Percentiles rank a stretch among this genome's conserved stretches.
Evolutionary conservation across 2,797 vertebrate species (phyloP).

Genomic region (Anas capensis): DNA sequence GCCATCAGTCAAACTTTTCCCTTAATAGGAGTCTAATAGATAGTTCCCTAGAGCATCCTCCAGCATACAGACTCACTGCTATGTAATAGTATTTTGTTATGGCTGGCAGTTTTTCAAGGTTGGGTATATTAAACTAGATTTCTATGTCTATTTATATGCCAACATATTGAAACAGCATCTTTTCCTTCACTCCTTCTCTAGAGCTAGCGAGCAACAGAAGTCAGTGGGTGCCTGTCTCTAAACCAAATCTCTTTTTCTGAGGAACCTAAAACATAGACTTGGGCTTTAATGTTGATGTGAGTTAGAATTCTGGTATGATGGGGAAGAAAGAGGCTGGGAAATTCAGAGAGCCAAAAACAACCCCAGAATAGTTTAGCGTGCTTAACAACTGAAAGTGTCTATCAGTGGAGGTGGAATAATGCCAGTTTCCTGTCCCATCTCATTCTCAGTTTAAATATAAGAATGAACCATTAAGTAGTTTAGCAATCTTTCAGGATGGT

Average conservation of each 20-base stretch:
- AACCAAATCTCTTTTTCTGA: neutral
- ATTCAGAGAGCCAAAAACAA: neutral
- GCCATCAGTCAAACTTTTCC: slow-evolving; percentile 34
- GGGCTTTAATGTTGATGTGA: neutral
- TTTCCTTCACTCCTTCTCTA: neutral
- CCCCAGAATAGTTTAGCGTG: neutral
- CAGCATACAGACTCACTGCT: neutral
- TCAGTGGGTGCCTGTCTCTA: neutral
- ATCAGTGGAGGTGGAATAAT: neutral
- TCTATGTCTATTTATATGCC: slow-evolving; percentile 31
- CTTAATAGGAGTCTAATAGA: slow-evolving; percentile 6
- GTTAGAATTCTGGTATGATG: neutral
- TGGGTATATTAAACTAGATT: slow-evolving; percentile 46
- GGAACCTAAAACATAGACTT: neutral
- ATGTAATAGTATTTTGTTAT: slow-evolving; percentile 50
- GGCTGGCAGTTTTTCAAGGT: slow-evolving; percentile 53
- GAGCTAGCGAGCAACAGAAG: neutral
- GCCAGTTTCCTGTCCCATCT: neutral
- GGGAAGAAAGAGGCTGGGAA: neutral
- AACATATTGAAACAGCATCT: slow-evolving; percentile 36
- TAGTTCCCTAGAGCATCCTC: slow-evolving; percentile 35
- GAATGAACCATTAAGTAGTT: neutral
- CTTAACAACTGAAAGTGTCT: neutral
- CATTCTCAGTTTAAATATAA: neutral
- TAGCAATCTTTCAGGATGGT: neutral